Evolutionary conservation across 2,888 invertebrate species (phyloP).

Genomic region (Chesias legatella): DNA sequence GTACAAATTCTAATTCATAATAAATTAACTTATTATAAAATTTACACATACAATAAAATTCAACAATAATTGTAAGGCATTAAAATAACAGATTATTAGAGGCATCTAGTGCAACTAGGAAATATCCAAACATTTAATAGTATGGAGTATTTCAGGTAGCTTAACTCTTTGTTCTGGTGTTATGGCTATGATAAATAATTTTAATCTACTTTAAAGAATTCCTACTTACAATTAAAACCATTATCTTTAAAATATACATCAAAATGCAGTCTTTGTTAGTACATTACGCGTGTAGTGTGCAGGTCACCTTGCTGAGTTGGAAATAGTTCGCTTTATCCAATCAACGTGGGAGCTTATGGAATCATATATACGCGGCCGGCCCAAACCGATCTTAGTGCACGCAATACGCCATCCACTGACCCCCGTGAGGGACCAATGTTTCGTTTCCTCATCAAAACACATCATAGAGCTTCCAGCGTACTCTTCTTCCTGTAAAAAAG

Average conservation of each 20-base stretch:
- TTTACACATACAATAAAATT: conserved; percentile 24
- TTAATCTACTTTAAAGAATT: conserved; percentile 11
- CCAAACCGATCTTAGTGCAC: conserved; percentile 87
- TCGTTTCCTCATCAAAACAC: conserved; percentile 85
- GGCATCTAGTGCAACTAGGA: background rate
- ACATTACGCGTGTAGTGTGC: conserved; percentile 5
- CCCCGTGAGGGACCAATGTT: conserved; percentile 89
- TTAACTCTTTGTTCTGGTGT: background rate
- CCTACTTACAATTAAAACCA: conserved; percentile 7
- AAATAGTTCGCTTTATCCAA: conserved; percentile 90
- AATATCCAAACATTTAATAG: background rate
- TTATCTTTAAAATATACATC: conserved; percentile 20
- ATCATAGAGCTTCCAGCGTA: conserved; percentile 93
- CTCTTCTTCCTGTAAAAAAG: conserved; percentile 87
- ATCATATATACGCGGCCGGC: conserved; percentile 90
- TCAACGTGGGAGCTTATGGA: conserved; percentile 90
- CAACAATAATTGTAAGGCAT: conserved; percentile 19
- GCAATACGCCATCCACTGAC: conserved; percentile 93
- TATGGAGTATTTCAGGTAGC: background rate
- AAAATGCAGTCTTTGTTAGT: conserved; percentile 52
- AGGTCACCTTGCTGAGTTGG: conserved; percentile 71
- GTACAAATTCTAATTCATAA: conserved; percentile 12
- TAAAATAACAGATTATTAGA: conserved; percentile 8
- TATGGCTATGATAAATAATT: conserved; percentile 7
- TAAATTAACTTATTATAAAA: conserved; percentile 34